Percentiles rank a stretch among this genome's conserved stretches.
Conservation (phyloP, 2,888 invertebrate species). For the Nomada ruficornis region DNA sequence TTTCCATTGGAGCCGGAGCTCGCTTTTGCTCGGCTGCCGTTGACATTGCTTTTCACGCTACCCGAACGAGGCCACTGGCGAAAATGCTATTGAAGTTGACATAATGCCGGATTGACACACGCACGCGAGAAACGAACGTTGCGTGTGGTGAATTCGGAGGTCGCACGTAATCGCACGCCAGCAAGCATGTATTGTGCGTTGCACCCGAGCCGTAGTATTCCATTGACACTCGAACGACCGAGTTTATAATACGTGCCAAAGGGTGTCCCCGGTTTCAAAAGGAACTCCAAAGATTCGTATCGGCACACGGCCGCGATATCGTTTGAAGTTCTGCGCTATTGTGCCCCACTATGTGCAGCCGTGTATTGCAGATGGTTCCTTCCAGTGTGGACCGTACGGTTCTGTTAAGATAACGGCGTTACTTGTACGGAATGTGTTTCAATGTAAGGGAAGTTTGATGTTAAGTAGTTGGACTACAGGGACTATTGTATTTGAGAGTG, state of each 20-base stretch:
- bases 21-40: constrained; percentile 63
- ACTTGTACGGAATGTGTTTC: not conserved
- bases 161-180: not conserved
- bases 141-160: not conserved
- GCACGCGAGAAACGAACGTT: not conserved
- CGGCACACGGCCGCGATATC: constrained; percentile 30
- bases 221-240: constrained; percentile 27
- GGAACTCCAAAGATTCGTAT: constrained; percentile 45
- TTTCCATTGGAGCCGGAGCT: constrained; percentile 68
- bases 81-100: constrained; percentile 53
- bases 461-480: not conserved
- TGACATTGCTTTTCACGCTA: constrained; percentile 65
- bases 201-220: constrained; percentile 15
- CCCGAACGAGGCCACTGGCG: constrained; percentile 35
- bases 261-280: constrained; percentile 21
- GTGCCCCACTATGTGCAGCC: not conserved
- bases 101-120: constrained; percentile 51
- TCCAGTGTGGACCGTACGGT: not conserved
- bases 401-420: constrained; percentile 2
- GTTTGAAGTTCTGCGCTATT: constrained; percentile 21
- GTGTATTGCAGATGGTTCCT: not conserved
- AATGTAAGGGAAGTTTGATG: not conserved
- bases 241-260: constrained; percentile 35
- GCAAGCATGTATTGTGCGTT: too few relatives aligned
- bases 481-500: not conserved